These are phyloP conservation scores for Ictalurus punctatus DNA, from an alignment of 2,113 vertebrate species.

Conservation along the genomic window DNA sequence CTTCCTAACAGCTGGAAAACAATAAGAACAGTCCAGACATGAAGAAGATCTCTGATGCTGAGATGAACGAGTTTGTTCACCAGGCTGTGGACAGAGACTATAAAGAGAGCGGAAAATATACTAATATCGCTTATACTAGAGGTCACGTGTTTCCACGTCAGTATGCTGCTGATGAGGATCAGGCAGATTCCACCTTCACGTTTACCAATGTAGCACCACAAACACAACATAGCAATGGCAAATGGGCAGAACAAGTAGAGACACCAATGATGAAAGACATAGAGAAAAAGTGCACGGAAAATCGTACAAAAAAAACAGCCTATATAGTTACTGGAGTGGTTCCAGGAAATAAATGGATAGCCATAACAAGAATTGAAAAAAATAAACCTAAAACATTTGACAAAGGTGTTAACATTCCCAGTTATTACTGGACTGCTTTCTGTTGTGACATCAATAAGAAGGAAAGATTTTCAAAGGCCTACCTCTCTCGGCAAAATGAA, in stretches of 20 bases:
- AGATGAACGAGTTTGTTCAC: too few species aligned
- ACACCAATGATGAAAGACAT: neutral
- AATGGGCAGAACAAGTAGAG: neutral
- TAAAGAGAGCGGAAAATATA: neutral
- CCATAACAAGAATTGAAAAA: neutral
- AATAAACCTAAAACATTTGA: neutral
- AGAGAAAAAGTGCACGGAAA: neutral
- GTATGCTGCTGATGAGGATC: neutral
- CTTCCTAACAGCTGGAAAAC: slow-evolving; percentile 4
- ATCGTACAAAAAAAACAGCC: neutral
- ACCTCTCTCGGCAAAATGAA: neutral
- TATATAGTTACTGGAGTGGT: slow-evolving; percentile 20
- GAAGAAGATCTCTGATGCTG: too few species aligned
- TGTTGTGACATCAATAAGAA: neutral
- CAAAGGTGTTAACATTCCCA: slow-evolving; percentile 10
- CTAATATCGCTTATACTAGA: neutral
- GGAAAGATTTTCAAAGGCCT: neutral
- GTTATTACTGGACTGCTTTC: slow-evolving; percentile 9
- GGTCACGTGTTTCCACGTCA: slow-evolving; percentile 12
- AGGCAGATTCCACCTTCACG: slow-evolving; percentile 6
- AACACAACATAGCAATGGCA: neutral
- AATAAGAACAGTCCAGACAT: too few species aligned
- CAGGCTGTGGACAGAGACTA: neutral
- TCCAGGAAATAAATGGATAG: neutral
- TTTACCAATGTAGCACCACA: slow-evolving; percentile 5